phyloP scores from a whole-genome alignment of 2,113 vertebrate species.

The Megaptera novaeangliae region DNA sequence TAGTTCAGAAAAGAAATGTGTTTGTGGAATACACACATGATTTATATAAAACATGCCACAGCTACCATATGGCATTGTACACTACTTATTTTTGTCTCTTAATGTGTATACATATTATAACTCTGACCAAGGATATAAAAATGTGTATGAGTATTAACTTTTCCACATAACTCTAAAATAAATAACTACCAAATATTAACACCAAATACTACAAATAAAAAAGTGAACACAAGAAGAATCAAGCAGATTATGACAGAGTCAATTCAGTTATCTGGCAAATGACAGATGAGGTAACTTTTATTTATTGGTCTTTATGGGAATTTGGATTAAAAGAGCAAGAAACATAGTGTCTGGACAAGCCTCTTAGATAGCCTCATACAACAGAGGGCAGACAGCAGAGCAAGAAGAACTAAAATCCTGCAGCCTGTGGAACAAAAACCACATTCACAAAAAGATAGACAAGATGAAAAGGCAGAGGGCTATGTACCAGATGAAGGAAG shows the following conservation, averaged over 20 bases:
- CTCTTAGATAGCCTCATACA: too few relatives aligned
- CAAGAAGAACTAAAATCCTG: too few relatives aligned
- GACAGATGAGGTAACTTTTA: not conserved
- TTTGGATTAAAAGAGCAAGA: not conserved
- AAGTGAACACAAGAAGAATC: not conserved
- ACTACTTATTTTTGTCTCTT: not conserved
- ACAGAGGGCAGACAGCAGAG: too few relatives aligned
- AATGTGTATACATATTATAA: not conserved
- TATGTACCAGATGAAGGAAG: too few relatives aligned
- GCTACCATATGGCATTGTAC: not conserved
- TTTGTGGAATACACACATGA: not conserved
- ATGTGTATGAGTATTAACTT: not conserved
- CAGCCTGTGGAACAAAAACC: too few relatives aligned
- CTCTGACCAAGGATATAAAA: not conserved
- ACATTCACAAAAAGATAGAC: too few relatives aligned
- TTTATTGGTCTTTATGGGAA: not conserved
- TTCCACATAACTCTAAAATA: not conserved
- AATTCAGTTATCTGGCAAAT: not conserved
- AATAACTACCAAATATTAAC: not conserved
- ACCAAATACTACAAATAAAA: not conserved
- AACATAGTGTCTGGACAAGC: not conserved
- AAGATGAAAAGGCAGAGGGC: too few relatives aligned
- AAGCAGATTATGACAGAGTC: not conserved
- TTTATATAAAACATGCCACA: not conserved
- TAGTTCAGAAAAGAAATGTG: not conserved